These are phyloP conservation scores for Sarcophaga bullata DNA, from an alignment of 1,140 invertebrate genomes.

Conservation along the genomic window DNA sequence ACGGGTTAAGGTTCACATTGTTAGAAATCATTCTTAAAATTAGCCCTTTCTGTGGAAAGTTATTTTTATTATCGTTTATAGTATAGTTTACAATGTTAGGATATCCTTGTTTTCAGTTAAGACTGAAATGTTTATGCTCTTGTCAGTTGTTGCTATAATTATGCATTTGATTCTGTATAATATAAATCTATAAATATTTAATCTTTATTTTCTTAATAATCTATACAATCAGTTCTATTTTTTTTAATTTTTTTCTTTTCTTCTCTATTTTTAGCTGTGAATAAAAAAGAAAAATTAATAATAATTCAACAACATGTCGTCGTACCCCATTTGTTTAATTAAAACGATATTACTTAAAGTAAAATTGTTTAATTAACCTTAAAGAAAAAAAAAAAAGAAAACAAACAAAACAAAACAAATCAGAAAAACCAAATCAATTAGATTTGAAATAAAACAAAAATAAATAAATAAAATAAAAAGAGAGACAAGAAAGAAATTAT, in stretches of 20 bases:
- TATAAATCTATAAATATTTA: too few species aligned
- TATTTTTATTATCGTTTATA: too few species aligned
- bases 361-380: conserved; percentile 40
- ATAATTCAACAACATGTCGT: conserved; percentile 31
- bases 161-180: too few species aligned
- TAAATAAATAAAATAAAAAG: background rate
- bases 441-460: conserved; percentile 4
- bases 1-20: too few species aligned
- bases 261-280: conserved; percentile 30
- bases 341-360: conserved; percentile 38
- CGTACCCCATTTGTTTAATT: conserved; percentile 35
- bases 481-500: background rate
- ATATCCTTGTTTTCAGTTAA: too few species aligned
- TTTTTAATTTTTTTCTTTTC: background rate
- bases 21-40: too few species aligned
- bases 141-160: too few species aligned
- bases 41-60: too few species aligned
- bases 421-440: conserved; percentile 12
- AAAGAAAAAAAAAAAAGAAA: conserved; percentile 13
- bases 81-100: too few species aligned
- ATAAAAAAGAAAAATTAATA: conserved; percentile 2
- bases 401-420: background rate
- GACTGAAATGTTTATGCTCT: too few species aligned
- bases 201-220: too few species aligned
- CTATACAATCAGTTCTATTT: background rate